phyloP scores from a whole-genome alignment of 2,888 invertebrate species.

The Saturnia pavonia region DNA sequence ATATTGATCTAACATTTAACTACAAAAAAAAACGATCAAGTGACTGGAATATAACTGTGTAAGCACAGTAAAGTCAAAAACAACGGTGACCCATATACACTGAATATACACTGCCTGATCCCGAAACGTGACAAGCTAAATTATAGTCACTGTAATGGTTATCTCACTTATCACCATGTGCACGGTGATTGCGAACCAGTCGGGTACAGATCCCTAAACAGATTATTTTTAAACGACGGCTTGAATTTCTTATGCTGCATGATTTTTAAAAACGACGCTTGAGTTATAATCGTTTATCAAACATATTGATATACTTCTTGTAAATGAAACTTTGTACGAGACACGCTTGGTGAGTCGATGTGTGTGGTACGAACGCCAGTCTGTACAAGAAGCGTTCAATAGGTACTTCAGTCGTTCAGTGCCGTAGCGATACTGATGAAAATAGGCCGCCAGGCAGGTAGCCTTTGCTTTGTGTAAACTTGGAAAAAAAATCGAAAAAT shows the following conservation, averaged over 20 bases:
- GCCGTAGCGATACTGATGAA: slow-evolving; percentile 56
- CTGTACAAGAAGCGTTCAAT: background rate
- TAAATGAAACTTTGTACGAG: slow-evolving; percentile 30
- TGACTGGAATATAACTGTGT: too few relatives aligned
- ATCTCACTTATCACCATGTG: too few relatives aligned
- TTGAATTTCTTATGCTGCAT: background rate
- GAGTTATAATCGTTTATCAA: slow-evolving; percentile 38
- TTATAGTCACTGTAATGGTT: too few relatives aligned
- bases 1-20: too few relatives aligned
- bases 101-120: too few relatives aligned
- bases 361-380: slow-evolving; percentile 9
- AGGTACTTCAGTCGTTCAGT: slow-evolving; percentile 47
- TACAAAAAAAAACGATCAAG: too few relatives aligned
- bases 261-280: slow-evolving; percentile 25
- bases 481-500: slow-evolving; percentile 43
- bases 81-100: too few relatives aligned
- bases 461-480: slow-evolving; percentile 53
- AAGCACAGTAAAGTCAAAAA: too few relatives aligned
- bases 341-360: slow-evolving; percentile 6
- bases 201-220: too few relatives aligned
- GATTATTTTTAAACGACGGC: background rate
- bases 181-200: too few relatives aligned
- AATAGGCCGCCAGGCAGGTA: slow-evolving; percentile 59
- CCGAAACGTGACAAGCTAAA: too few relatives aligned
- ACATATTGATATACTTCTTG: slow-evolving; percentile 40